phyloP scores from a whole-genome alignment of 2,113 vertebrate genomes.

The Polypterus bichir region DNA sequence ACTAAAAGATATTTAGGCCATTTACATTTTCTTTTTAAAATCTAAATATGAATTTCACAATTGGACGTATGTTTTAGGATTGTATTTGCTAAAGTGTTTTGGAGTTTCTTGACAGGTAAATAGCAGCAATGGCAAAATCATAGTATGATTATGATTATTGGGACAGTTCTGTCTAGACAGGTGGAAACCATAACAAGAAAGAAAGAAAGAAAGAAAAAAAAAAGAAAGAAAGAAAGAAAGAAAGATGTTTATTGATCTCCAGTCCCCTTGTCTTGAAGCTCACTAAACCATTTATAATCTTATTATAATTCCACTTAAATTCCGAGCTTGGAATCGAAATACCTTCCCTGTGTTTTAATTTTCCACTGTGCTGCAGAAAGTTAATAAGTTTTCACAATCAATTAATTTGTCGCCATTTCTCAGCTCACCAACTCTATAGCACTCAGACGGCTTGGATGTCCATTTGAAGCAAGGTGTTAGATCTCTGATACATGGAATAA shows the following conservation, averaged over 20 bases:
- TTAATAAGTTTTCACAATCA: constrained; percentile 12
- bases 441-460: constrained; percentile 4
- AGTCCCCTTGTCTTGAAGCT: constrained; percentile 15
- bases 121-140: background rate
- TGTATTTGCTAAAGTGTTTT: too few species aligned
- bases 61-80: too few species aligned
- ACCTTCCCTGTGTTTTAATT: background rate
- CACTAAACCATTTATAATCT: constrained; percentile 17
- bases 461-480: background rate
- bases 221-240: constrained; percentile 33
- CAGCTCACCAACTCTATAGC: background rate
- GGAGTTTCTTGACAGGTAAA: too few species aligned
- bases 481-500: constrained; percentile 3
- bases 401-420: constrained; percentile 9
- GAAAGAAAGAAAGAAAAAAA: constrained; percentile 7
- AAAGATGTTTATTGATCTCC: constrained; percentile 32
- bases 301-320: constrained; percentile 16
- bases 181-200: background rate
- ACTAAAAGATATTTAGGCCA: too few species aligned
- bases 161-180: too few species aligned
- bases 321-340: constrained; percentile 4
- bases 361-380: constrained; percentile 10
- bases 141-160: background rate
- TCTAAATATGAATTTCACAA: too few species aligned
- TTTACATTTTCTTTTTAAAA: too few species aligned